phyloP scores from a whole-genome alignment of 2,888 invertebrate genomes.

The Ceraclea dissimilis region DNA sequence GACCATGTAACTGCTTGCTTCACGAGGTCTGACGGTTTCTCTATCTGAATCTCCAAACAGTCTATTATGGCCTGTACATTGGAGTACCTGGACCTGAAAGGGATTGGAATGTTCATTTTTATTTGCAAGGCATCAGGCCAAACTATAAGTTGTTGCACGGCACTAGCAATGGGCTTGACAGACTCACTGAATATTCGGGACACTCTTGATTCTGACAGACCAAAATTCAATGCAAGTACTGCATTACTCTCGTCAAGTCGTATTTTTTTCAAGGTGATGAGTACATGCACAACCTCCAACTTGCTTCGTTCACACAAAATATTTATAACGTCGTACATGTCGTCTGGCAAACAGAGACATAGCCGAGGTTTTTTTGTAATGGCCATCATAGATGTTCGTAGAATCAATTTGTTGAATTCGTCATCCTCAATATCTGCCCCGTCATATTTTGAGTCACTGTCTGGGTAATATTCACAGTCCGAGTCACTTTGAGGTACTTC shows the following conservation, averaged over 20 bases:
- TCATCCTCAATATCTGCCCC: not conserved
- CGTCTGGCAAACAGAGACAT: not conserved
- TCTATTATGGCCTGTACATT: constrained; percentile 1
- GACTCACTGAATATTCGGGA: not conserved
- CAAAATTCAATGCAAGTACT: not conserved
- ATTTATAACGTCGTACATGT: not conserved
- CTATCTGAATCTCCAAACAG: not conserved
- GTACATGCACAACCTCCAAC: not conserved
- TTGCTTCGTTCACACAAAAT: not conserved
- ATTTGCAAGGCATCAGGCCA: not conserved
- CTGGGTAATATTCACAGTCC: not conserved
- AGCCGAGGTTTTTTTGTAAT: not conserved
- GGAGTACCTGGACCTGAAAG: not conserved
- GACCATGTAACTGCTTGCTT: not conserved
- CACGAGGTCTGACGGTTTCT: not conserved
- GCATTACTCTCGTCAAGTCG: not conserved
- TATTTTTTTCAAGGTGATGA: not conserved
- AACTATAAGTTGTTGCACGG: not conserved
- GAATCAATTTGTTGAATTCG: not conserved
- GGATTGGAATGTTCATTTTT: not conserved
- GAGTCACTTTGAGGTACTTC: not conserved
- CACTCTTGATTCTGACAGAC: not conserved
- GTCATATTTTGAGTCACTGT: not conserved
- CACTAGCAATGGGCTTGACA: not conserved
- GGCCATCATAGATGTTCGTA: not conserved